Percentiles rank a stretch among this genome's conserved stretches.
Conservation (phyloP, 2,888 invertebrate genomes). For the Geophilus truncorum region DNA sequence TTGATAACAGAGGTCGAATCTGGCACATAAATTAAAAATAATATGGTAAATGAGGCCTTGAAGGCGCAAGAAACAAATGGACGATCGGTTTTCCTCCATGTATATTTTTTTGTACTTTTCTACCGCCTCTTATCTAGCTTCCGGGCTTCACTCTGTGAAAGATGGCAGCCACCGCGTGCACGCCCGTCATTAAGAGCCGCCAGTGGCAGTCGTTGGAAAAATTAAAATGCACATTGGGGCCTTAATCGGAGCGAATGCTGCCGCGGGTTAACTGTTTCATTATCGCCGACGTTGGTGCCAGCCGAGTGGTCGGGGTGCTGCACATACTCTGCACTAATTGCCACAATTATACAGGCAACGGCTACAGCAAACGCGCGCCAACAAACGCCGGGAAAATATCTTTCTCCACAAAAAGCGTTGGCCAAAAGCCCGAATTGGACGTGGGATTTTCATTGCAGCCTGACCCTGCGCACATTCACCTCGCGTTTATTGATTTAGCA, state of each 20-base stretch:
- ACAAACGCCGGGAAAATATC: not conserved
- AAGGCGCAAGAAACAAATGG: not conserved
- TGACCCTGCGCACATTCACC: not conserved
- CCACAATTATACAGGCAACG: not conserved
- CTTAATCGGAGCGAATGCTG: not conserved
- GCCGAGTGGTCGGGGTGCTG: not conserved
- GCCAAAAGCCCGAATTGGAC: not conserved
- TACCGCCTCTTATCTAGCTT: not conserved
- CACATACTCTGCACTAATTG: constrained; percentile 7
- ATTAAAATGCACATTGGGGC: constrained; percentile 15
- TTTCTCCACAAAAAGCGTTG: not conserved
- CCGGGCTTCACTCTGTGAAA: not conserved
- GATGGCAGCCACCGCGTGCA: not conserved
- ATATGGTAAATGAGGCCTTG: too few species aligned
- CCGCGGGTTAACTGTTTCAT: constrained; percentile 15
- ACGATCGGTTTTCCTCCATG: not conserved
- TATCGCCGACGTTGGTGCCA: constrained; percentile 12
- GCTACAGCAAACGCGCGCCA: not conserved
- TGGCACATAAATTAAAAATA: too few species aligned
- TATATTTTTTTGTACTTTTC: not conserved
- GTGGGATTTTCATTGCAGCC: not conserved
- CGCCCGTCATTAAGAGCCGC: constrained; percentile 6
- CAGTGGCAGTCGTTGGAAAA: not conserved
- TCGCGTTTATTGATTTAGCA: not conserved
- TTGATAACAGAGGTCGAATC: too few species aligned